Conservation (phyloP, 2,888 invertebrate species). For the Augochlorella aurata region DNA sequence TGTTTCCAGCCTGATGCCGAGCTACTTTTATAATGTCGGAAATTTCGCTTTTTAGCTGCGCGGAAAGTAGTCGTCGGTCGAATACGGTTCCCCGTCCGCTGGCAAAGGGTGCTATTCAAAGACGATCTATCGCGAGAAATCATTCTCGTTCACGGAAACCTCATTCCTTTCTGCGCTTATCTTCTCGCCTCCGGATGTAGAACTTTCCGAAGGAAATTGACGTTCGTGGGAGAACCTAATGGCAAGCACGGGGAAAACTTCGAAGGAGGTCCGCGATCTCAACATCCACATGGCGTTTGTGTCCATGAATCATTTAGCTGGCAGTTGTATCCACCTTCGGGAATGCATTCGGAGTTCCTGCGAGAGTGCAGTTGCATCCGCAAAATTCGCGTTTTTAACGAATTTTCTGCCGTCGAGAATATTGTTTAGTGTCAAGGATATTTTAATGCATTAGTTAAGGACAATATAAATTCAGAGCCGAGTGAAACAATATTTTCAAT, state of each 20-base stretch:
- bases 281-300: background rate
- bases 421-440: too few species aligned
- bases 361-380: background rate
- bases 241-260: background rate
- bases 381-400: background rate
- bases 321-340: background rate
- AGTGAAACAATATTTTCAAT: too few species aligned
- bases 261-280: background rate
- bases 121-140: slow-evolving; percentile 1
- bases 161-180: background rate
- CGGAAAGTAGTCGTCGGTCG: slow-evolving; percentile 6
- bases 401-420: too few species aligned
- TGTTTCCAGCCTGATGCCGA: slow-evolving; percentile 28
- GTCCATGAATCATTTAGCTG: background rate
- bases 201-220: background rate
- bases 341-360: too few species aligned
- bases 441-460: too few species aligned
- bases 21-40: slow-evolving; percentile 41
- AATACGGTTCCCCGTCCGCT: background rate
- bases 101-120: background rate
- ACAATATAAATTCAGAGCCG: too few species aligned
- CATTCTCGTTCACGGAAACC: background rate
- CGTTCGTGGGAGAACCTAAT: background rate
- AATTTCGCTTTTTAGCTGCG: slow-evolving; percentile 29
- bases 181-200: background rate